phyloP scores from a whole-genome alignment of 1,140 invertebrate species.

The Heliconius himera region DNA sequence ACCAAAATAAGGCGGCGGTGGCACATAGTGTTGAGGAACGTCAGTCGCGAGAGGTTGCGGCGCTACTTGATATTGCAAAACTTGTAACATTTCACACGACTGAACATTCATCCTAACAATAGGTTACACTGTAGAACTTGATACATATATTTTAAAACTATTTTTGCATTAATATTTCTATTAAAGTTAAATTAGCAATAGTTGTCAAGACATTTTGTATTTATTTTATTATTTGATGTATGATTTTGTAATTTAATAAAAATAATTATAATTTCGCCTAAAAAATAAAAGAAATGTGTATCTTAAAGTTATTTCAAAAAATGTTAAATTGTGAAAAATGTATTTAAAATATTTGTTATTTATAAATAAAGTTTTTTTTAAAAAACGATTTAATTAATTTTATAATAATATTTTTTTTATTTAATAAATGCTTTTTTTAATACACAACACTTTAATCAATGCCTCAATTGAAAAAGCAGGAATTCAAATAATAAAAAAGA shows the following conservation, averaged over 20 bases:
- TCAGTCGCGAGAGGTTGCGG: conserved; percentile 67
- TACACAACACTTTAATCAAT: not conserved
- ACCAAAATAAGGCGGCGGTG: conserved; percentile 77
- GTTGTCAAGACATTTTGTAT: not conserved
- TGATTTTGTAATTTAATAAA: not conserved
- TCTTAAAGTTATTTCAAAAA: not conserved
- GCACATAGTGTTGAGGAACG: conserved; percentile 70
- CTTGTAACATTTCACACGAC: conserved; percentile 68
- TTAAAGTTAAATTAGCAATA: not conserved
- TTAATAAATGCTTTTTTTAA: not conserved
- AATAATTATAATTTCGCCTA: not conserved
- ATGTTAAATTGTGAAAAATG: not conserved
- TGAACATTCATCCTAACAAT: conserved; percentile 46
- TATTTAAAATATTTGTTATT: not conserved
- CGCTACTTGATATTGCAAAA: conserved; percentile 72
- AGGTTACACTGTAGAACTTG: not conserved
- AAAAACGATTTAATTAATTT: not conserved
- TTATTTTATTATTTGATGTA: not conserved
- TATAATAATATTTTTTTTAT: no score
- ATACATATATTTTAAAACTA: not conserved
- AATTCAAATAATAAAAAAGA: conserved; percentile 24
- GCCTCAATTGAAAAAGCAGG: not conserved
- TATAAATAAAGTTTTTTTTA: not conserved
- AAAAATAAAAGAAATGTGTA: no score
- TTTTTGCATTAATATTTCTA: not conserved